Percentiles rank a stretch among this genome's conserved stretches.
These are phyloP conservation scores for Drosophila asahinai DNA, from an alignment of 1,140 invertebrate genomes.

Conservation along the genomic window DNA sequence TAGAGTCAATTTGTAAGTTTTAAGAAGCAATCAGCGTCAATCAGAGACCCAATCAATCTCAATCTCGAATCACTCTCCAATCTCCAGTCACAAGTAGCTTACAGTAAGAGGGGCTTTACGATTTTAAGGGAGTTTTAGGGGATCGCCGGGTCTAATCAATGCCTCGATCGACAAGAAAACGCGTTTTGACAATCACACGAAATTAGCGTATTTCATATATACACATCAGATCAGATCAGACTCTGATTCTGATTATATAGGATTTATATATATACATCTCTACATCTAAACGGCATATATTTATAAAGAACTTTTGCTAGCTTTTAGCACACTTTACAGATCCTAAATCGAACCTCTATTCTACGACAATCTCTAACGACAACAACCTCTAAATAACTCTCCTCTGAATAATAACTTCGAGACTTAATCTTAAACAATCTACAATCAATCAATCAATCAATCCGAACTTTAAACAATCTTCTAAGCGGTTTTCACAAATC, in stretches of 20 bases:
- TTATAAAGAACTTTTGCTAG: constrained; percentile 77
- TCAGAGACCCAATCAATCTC: constrained; percentile 45
- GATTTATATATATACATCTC: constrained; percentile 53
- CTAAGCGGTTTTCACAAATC: constrained; percentile 79
- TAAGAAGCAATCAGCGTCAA: constrained; percentile 60
- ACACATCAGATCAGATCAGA: constrained; percentile 30
- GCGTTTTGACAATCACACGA: constrained; percentile 85
- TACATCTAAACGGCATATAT: constrained; percentile 59
- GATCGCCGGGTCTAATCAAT: constrained; percentile 64
- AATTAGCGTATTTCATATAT: constrained; percentile 80
- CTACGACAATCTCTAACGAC: constrained; percentile 76
- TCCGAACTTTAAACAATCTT: constrained; percentile 69
- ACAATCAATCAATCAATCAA: constrained; percentile 64
- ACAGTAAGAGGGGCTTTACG: constrained; percentile 29
- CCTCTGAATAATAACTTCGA: constrained; percentile 45
- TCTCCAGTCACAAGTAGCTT: constrained; percentile 13
- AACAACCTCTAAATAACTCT: constrained; percentile 22
- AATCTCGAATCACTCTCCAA: constrained; percentile 31
- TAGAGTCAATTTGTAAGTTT: constrained; percentile 65
- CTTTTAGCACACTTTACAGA: constrained; percentile 58
- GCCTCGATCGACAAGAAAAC: constrained; percentile 79
- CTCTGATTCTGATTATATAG: constrained; percentile 37
- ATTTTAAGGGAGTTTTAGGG: constrained; percentile 45
- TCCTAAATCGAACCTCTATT: constrained; percentile 66
- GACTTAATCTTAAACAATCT: constrained; percentile 57